Conservation (phyloP, 2,888 invertebrate genomes). For the Aphodius sticticus region DNA sequence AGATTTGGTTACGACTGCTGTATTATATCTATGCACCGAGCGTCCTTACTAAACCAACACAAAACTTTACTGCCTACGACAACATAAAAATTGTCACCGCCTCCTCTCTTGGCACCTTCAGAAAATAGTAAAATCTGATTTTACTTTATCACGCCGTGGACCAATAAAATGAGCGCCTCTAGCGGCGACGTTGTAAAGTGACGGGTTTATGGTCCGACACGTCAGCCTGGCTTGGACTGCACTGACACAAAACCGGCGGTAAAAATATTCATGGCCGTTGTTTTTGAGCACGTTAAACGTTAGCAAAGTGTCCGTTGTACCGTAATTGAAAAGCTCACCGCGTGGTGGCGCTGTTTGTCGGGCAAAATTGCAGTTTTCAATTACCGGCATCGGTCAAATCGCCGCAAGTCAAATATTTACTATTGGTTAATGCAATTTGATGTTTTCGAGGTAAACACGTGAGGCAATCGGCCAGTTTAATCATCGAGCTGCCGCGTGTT, state of each 20-base stretch:
- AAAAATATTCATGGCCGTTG: no score
- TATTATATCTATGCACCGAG: not conserved
- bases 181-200: not conserved
- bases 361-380: not conserved
- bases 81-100: no score
- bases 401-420: not conserved
- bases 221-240: no score
- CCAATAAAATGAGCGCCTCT: not conserved
- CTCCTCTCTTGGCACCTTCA: not conserved
- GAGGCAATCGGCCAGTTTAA: no score
- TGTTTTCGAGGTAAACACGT: not conserved
- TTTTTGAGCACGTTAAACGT: no score
- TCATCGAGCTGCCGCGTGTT: no score
- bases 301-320: no score
- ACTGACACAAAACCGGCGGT: no score
- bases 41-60: not conserved
- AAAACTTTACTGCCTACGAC: not conserved
- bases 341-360: not conserved
- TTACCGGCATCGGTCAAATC: not conserved
- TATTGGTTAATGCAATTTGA: not conserved
- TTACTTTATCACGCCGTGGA: not conserved
- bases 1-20: not conserved
- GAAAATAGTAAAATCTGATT: not conserved
- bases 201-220: not conserved
- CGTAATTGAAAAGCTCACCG: not conserved